Conservation (phyloP, 2,797 vertebrate genomes). For the Parauchenoglanis ngamensis region DNA sequence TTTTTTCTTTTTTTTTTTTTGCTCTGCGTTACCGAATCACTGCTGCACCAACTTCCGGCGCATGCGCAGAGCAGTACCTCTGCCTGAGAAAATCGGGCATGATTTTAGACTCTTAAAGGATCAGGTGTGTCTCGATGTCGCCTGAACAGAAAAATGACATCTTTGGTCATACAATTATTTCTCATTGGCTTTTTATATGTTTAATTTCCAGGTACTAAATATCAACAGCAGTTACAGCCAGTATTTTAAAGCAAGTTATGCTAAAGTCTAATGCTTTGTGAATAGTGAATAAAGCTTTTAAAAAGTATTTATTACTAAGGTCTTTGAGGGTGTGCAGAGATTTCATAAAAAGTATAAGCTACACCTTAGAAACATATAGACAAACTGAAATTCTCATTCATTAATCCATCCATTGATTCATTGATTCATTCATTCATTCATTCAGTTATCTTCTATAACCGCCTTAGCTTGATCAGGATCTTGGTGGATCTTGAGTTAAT, state of each 20-base stretch:
- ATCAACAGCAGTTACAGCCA: not conserved
- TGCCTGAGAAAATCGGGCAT: conserved; percentile 61
- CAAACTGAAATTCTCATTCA: not conserved
- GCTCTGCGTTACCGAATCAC: conserved; percentile 79
- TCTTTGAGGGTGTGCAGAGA: not conserved
- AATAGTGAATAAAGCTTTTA: not conserved
- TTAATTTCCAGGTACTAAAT: not conserved
- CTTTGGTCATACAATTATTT: not conserved
- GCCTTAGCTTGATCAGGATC: not conserved
- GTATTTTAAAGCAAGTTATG: not conserved
- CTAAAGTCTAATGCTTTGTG: too few relatives aligned
- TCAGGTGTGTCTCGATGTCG: conserved; percentile 43
- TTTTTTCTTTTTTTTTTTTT: conserved; percentile 68
- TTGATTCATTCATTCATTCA: not conserved
- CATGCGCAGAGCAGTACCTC: conserved; percentile 68
- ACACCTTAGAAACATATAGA: not conserved
- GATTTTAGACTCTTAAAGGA: conserved; percentile 35
- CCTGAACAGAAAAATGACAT: conserved; percentile 33
- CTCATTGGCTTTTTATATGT: not conserved
- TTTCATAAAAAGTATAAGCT: not conserved
- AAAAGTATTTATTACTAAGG: not conserved
- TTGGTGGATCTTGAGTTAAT: not conserved
- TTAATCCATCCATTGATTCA: not conserved
- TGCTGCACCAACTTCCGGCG: conserved; percentile 80
- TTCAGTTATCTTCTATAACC: not conserved